Conservation (phyloP, 1,140 invertebrate species). For the Cydia fagiglandana region DNA sequence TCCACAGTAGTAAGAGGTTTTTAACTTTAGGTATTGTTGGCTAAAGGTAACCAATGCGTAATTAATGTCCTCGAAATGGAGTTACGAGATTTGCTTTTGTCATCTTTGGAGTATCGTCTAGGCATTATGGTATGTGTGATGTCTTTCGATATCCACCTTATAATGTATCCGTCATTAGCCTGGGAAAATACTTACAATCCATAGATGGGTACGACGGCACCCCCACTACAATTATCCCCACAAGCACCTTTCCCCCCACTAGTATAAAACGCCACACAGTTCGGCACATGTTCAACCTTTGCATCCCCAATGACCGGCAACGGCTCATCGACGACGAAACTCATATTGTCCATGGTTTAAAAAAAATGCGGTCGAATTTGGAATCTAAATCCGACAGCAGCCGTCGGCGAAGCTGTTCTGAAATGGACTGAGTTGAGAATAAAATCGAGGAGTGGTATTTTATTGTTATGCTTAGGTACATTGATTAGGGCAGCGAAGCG, state of each 20-base stretch:
- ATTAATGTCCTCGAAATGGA: too few species aligned
- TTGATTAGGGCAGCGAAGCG: conserved; percentile 15
- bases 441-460: conserved; percentile 28
- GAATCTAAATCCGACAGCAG: neutral
- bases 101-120: too few species aligned
- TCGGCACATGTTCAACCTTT: conserved; percentile 7
- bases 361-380: conserved; percentile 8
- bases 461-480: conserved; percentile 15
- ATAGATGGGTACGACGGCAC: conserved; percentile 37
- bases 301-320: conserved; percentile 35
- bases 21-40: too few species aligned
- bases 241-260: conserved; percentile 26
- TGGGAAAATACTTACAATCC: conserved; percentile 40
- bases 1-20: too few species aligned
- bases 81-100: too few species aligned
- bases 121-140: too few species aligned
- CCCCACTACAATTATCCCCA: conserved; percentile 15
- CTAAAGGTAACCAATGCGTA: too few species aligned
- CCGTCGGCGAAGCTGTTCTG: neutral
- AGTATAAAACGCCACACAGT: conserved; percentile 37
- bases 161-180: too few species aligned
- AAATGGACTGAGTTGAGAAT: conserved; percentile 21
- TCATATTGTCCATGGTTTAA: conserved; percentile 49
- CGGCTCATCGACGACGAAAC: conserved; percentile 46
- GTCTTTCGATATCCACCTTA: too few species aligned